Base-by-base conservation (phyloP, 2,888 invertebrate genomes). In the Miltochrista miniata region DNA sequence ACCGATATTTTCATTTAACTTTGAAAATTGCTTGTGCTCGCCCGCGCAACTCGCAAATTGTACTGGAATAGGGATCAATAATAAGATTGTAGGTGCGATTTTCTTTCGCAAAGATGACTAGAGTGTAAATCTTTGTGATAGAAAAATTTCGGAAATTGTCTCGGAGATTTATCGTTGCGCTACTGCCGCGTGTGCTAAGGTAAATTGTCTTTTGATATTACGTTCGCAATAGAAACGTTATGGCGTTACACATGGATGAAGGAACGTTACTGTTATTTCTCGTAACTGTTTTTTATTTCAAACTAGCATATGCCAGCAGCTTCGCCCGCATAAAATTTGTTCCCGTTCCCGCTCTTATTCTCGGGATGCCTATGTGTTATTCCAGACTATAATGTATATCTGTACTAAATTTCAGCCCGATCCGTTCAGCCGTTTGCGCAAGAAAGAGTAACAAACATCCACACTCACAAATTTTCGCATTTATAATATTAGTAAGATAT, bases 141-240 rank as follows among this genome's bases (percentile, higher is more conserved):
- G 86, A 86, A 88, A 88, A 87, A 81, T 87, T 90, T 89, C 82
- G 87, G 87, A 90, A 87, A 90, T 90, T 90, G 89, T 87, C 80
- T 76, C 67, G 34, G 49, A 60, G 85, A 86, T 87, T 87, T 87
- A 87, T 85, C 77, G 74, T 54, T 60, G 62, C 64, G 53, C 37
- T 60, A 58, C 52, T 56, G 68, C 64, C 72, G 74, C 72, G 75
- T 74, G 76, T 67, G 78, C 66, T 72, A 56, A 60, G 69, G 74
- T 74, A 86, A 85, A 85, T 86, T 85, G 83, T 84, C 83, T 85
- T 83, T 81, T 78, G 79, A 83, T 81, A 81, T 76, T 70, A 65
- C 64, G 53, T 59, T 64, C 61, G 67, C 61, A 64, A 60, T 64
- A 65, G 68, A 67, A 64, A 66, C 68, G 65, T 68, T 72, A 72